Conservation (phyloP, 2,888 invertebrate species). For the Andrena bicolor region DNA sequence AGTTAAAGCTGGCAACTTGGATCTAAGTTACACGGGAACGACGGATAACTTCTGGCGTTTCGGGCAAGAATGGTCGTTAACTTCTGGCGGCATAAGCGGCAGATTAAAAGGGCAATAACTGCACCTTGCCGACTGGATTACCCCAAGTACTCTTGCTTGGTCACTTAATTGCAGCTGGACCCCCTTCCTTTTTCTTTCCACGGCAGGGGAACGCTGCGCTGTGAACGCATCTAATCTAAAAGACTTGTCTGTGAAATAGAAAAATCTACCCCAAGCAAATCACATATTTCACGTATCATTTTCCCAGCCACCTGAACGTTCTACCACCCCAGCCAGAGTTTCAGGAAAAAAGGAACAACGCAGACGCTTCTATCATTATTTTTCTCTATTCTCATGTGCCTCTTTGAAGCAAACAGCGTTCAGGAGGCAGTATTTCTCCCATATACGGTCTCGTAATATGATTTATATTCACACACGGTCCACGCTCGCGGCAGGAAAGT, state of each 20-base stretch:
- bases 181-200: not conserved
- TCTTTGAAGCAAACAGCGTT: not conserved
- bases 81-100: slow-evolving; percentile 48
- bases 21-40: slow-evolving; percentile 52
- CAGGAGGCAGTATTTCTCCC: not conserved
- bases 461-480: slow-evolving; percentile 28
- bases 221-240: too few species aligned
- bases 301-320: too few species aligned
- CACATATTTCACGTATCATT: too few species aligned
- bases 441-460: not conserved
- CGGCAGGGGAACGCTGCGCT: not conserved
- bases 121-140: slow-evolving; percentile 42
- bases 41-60: slow-evolving; percentile 68
- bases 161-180: slow-evolving; percentile 37
- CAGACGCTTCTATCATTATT: not conserved
- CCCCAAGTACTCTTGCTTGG: slow-evolving; percentile 18
- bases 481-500: not conserved
- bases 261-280: not conserved
- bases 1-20: slow-evolving; percentile 67
- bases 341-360: not conserved
- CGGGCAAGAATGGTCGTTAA: slow-evolving; percentile 56
- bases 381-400: not conserved
- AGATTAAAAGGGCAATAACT: slow-evolving; percentile 63
- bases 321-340: too few species aligned
- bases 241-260: not conserved